These are phyloP conservation scores for Verasper variegatus DNA, from an alignment of 2,113 vertebrate genomes.

Conservation along the genomic window DNA sequence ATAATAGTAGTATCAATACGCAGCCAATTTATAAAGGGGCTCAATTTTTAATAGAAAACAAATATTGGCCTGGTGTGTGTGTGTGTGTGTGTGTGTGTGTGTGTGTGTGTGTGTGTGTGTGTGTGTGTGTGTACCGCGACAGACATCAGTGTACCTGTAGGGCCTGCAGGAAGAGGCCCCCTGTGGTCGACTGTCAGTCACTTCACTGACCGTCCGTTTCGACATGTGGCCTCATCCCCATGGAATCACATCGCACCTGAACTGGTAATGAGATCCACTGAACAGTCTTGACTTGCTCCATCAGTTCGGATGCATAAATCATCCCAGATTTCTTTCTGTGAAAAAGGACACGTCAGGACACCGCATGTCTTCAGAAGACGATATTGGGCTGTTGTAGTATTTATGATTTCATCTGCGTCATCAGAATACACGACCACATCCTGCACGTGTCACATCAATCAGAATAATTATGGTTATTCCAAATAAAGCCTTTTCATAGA, in stretches of 20 bases:
- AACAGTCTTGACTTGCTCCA: neutral
- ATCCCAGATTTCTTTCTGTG: neutral
- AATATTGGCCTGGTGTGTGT: constrained; percentile 7
- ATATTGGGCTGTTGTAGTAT: too few relatives aligned
- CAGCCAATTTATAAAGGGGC: too few relatives aligned
- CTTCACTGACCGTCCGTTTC: constrained; percentile 39
- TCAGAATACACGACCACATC: too few relatives aligned
- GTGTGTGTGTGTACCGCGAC: neutral
- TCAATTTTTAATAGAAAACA: neutral
- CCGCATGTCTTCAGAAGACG: too few relatives aligned
- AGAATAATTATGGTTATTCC: too few relatives aligned
- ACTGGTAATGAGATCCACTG: constrained; percentile 9
- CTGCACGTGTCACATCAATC: too few relatives aligned
- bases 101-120: constrained; percentile 1
- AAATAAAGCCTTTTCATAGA: too few relatives aligned
- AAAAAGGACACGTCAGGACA: neutral
- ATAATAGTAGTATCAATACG: too few relatives aligned
- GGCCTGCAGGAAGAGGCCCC: constrained; percentile 48
- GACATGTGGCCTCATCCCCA: constrained; percentile 52
- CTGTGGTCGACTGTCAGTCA: constrained; percentile 27
- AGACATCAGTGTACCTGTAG: constrained; percentile 38
- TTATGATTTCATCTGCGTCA: too few relatives aligned
- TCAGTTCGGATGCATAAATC: neutral
- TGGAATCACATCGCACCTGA: constrained; percentile 3
- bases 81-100: constrained; percentile 1